phyloP scores from a whole-genome alignment of 2,888 invertebrate species.

The Formica aserva region DNA sequence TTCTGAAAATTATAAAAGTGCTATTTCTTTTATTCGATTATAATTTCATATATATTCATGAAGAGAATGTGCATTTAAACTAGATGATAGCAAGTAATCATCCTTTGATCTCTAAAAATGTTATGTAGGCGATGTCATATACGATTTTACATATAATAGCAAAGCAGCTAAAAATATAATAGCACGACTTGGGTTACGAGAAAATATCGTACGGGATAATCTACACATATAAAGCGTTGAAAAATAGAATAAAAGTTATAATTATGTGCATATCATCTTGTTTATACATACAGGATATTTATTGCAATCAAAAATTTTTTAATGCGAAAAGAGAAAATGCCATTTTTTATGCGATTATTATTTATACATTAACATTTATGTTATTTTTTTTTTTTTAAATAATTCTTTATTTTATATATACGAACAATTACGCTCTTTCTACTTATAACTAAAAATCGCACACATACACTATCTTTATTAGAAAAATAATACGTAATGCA shows the following conservation, averaged over 20 bases:
- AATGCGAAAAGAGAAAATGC: neutral
- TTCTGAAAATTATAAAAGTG: neutral
- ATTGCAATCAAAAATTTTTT: conserved; percentile 7
- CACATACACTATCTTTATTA: neutral
- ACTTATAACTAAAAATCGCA: neutral
- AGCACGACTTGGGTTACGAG: conserved; percentile 17
- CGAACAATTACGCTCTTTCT: neutral
- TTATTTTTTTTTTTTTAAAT: neutral
- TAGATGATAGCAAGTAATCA: conserved; percentile 13
- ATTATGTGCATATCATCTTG: neutral
- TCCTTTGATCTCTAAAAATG: conserved; percentile 39
- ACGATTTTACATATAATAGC: conserved; percentile 8
- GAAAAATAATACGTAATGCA: neutral
- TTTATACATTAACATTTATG: neutral
- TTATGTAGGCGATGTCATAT: neutral
- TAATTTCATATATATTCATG: neutral
- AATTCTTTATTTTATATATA: neutral
- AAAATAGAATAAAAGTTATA: conserved; percentile 42
- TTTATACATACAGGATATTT: neutral
- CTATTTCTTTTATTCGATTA: too few relatives aligned
- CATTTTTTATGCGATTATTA: neutral
- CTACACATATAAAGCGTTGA: neutral
- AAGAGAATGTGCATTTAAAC: neutral
- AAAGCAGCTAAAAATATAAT: conserved; percentile 46
- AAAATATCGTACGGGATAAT: conserved; percentile 30